These are phyloP conservation scores for Tipula helvola DNA, from an alignment of 2,888 invertebrate species.

Conservation along the genomic window DNA sequence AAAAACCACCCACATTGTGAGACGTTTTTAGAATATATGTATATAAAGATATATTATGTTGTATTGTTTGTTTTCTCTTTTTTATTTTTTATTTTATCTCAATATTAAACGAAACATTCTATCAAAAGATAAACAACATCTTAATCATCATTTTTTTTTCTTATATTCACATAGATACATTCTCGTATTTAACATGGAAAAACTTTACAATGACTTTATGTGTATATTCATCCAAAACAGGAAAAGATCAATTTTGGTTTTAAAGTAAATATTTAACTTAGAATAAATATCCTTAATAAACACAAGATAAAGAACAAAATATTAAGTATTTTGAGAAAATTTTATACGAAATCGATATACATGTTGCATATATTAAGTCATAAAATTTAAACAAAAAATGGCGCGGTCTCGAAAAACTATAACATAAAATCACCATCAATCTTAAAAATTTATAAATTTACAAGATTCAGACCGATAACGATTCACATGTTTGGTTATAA, in stretches of 20 bases:
- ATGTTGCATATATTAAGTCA: not conserved
- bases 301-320: not conserved
- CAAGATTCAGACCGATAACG: not conserved
- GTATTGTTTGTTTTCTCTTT: not conserved
- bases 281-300: not conserved
- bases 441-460: not conserved
- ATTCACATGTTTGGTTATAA: not conserved
- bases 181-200: not conserved
- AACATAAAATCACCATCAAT: not conserved
- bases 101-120: slow-evolving; percentile 4
- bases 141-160: not conserved
- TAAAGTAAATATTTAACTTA: not conserved
- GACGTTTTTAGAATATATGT: not conserved
- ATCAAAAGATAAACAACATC: not conserved
- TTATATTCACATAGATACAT: not conserved
- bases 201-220: not conserved
- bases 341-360: not conserved
- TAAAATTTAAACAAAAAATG: not conserved
- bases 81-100: not conserved
- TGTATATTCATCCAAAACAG: not conserved
- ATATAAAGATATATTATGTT: not conserved
- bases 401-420: not conserved
- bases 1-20: not conserved
- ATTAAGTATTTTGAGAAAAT: not conserved
- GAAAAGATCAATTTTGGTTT: not conserved